Evolutionary conservation across 2,797 vertebrate genomes (phyloP).

Genomic region (Tenualosa thibaudeaui): DNA sequence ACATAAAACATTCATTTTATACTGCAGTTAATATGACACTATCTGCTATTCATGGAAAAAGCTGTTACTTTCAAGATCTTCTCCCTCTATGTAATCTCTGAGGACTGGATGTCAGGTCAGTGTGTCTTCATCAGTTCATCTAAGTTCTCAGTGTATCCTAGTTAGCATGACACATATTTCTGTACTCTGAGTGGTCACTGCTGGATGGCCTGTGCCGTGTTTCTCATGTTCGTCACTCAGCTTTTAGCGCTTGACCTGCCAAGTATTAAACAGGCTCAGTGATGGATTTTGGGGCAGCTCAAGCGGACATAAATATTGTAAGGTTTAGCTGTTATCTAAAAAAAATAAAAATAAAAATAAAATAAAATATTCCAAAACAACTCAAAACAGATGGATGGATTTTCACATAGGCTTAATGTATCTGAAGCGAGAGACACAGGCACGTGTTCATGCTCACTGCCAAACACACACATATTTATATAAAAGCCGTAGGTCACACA

Average conservation of each 20-base stretch:
- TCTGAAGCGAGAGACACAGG: neutral
- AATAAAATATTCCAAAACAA: neutral
- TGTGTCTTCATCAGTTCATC: neutral
- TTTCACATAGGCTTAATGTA: neutral
- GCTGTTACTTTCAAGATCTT: neutral
- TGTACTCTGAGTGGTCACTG: neutral
- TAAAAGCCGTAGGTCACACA: neutral
- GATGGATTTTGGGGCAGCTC: neutral
- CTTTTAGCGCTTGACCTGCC: neutral
- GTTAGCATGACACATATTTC: neutral
- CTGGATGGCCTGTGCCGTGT: neutral
- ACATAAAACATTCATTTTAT: neutral
- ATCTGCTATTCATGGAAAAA: neutral
- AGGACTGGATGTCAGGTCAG: neutral
- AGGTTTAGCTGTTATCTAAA: conserved; percentile 7
- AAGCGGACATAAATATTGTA: neutral
- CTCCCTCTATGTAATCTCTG: neutral
- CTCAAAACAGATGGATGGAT: neutral
- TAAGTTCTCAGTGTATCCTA: neutral
- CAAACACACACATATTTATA: conserved; percentile 16
- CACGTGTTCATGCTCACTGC: conserved; percentile 16
- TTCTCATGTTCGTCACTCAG: neutral
- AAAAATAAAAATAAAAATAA: neutral
- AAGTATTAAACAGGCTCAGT: neutral
- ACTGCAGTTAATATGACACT: neutral